Base-by-base conservation (phyloP, 2,888 invertebrate genomes). In the Aethes cnicana region DNA sequence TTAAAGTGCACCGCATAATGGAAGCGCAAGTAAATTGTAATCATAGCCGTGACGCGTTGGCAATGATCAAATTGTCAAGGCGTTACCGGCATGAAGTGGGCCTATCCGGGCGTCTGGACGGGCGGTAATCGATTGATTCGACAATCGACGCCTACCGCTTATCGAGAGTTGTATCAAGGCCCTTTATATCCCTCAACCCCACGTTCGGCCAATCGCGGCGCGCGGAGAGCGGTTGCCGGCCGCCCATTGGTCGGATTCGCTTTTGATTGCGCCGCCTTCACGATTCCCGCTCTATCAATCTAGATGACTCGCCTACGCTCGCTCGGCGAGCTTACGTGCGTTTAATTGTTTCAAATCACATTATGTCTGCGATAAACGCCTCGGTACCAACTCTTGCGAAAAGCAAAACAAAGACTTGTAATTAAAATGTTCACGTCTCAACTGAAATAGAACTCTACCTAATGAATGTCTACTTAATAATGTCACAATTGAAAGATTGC, bases 221-320 rank as follows among this genome's bases (percentile, higher is more conserved):
- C 64, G 58, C 71, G 70, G 62, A 66, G 68, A 64, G 59, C 56
- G 62, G 63, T 62, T 56, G 74, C 68, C 63, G 71, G 62, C 63
- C 77, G 68, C 80, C 68, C 72, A 88, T 88, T 88, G 87, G 87
- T 68, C 74, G 80, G 82, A 84, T 85, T 79, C 81, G 81, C 75
- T 77, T 89, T 88, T 88, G 88, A 88, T 87, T 84, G 87, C 87
- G 58, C 84, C 88, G 87, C 88, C 88, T 84, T 58, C 80, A 79
- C 83, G 81, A 87, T 87, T 77, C 84, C 74, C 71, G 77, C 80
- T 78, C 84, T 77, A 88, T 88, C 85, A 86, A 88, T 88, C 85
- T 78, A 80, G 81, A 87, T 87, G 85, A 83, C 74, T 73, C 74
- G 74, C 64, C 71, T 69, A 67, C 72, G 73, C 76, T 76, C 76